Base-by-base conservation (phyloP, 64 coral and sea anemone species). In the Stylophora pistillata region DNA sequence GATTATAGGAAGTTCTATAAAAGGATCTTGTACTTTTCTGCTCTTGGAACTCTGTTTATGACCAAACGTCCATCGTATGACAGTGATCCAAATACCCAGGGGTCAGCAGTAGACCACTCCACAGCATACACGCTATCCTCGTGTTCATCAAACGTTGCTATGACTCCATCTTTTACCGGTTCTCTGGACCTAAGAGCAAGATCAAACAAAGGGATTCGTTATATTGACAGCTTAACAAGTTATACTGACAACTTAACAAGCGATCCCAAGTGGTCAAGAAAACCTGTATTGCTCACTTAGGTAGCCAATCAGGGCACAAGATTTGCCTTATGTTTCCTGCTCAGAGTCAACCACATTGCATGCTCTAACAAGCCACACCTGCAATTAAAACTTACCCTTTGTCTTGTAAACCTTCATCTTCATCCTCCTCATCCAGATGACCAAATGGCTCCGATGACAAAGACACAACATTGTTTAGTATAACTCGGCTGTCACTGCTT, bases 101-200 rank as follows among this genome's bases (percentile, higher is more conserved):
- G 97, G 73, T 99, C 97, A 74, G 97, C 97, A 31, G 93, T 95
- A 26, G 97, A 99, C 97, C 97, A 99, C 73, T 99, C 97, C 52
- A 94, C 93, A 17, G 97, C 97, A 87, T 99, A 99, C 77, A 99
- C 97, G 71, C 97, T 99, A 78, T 99, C 97, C 71, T 99, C 97
- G 71, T 99, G 97, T 88, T 99, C 97, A 86, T 99, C 97, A 72
- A 89, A 99, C 17, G 97, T 93, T 58, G 97, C 97, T 62, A 99
- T 99, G 32, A 99, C 97, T 1, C 97, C 97, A 33, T 99, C 97
- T 71, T 84, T 92, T 60, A 89, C 87, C 4, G 97, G 93, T 4
- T 92, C 90, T 47, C 82, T 70, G 75, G 93, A 91, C 65, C 97
- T 99, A 68, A 72, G 88, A 55, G 57, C 23, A 28, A 37, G 30